Evolutionary conservation across 2,888 invertebrate species (phyloP).

Genomic region (Hofmannophila pseudospretella): DNA sequence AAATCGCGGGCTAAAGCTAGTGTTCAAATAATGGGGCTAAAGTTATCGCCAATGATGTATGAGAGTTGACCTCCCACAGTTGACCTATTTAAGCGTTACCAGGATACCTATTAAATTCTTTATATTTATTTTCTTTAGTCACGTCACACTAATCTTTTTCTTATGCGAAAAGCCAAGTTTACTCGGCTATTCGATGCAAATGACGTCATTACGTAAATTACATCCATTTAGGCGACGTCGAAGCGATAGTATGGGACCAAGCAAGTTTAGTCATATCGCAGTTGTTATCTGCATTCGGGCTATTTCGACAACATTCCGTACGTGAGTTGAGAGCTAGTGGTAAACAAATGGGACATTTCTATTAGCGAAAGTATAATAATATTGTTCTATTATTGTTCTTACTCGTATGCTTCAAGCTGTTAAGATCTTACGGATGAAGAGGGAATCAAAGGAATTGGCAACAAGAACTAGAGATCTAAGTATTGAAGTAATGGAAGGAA

Average conservation of each 20-base stretch:
- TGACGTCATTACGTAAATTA: constrained; percentile 38
- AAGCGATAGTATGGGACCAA: constrained; percentile 16
- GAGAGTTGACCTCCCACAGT: neutral
- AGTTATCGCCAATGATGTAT: neutral
- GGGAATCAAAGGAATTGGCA: too few species aligned
- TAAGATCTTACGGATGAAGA: too few species aligned
- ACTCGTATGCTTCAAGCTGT: too few species aligned
- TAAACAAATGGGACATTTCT: neutral
- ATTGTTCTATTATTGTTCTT: too few species aligned
- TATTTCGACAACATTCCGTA: constrained; percentile 6
- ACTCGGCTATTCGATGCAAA: constrained; percentile 27
- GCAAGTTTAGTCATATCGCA: constrained; percentile 6
- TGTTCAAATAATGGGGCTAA: neutral
- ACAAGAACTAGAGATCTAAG: too few species aligned
- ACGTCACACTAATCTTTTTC: neutral
- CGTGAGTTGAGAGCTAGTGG: constrained; percentile 1
- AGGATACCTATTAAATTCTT: neutral
- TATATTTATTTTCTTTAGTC: neutral
- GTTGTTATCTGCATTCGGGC: constrained; percentile 6
- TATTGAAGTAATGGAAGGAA: too few species aligned
- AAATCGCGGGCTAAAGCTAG: too few species aligned
- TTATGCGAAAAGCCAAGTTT: neutral
- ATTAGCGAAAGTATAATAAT: too few species aligned
- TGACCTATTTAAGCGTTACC: neutral
- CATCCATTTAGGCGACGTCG: constrained; percentile 28